These are phyloP conservation scores for Bombus difficillimus DNA, from an alignment of 1,140 invertebrate genomes.

Conservation along the genomic window DNA sequence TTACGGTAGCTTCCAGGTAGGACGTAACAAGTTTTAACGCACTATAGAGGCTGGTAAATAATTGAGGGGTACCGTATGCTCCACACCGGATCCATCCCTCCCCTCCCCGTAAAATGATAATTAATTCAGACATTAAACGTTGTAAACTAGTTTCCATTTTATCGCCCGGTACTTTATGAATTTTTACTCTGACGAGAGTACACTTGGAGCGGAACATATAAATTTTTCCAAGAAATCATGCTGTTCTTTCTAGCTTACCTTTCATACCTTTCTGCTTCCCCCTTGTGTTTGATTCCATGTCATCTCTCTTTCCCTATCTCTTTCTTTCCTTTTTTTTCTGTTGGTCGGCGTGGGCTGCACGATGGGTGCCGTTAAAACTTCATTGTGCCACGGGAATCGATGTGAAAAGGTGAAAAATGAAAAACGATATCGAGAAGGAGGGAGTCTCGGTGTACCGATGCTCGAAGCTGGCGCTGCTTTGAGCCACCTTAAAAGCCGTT, in stretches of 20 bases:
- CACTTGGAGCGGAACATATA: slow-evolving; percentile 32
- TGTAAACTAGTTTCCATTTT: slow-evolving; percentile 32
- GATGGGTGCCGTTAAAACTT: slow-evolving; percentile 47
- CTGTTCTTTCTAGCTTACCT: not conserved
- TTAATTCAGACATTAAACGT: slow-evolving; percentile 42
- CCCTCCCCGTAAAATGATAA: not conserved
- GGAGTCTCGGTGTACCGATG: slow-evolving; percentile 16
- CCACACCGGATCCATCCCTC: not conserved
- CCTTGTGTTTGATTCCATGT: not conserved
- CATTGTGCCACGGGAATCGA: slow-evolving; percentile 75
- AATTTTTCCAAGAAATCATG: slow-evolving; percentile 61
- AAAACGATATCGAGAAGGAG: slow-evolving; percentile 66
- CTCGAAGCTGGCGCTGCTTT: slow-evolving; percentile 21
- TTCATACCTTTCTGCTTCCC: no score
- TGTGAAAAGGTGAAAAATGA: slow-evolving; percentile 71
- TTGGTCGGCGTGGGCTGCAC: not conserved
- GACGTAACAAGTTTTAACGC: slow-evolving; percentile 36
- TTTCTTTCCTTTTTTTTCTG: not conserved
- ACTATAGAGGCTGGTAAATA: slow-evolving; percentile 29
- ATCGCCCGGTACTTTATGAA: not conserved
- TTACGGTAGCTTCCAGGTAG: not conserved
- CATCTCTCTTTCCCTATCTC: not conserved
- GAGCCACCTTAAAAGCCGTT: slow-evolving; percentile 74
- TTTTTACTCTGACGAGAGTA: slow-evolving; percentile 3
- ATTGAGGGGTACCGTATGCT: not conserved